Evolutionary conservation across 2,797 vertebrate species (phyloP).

Genomic region (Megaceryle alcyon): DNA sequence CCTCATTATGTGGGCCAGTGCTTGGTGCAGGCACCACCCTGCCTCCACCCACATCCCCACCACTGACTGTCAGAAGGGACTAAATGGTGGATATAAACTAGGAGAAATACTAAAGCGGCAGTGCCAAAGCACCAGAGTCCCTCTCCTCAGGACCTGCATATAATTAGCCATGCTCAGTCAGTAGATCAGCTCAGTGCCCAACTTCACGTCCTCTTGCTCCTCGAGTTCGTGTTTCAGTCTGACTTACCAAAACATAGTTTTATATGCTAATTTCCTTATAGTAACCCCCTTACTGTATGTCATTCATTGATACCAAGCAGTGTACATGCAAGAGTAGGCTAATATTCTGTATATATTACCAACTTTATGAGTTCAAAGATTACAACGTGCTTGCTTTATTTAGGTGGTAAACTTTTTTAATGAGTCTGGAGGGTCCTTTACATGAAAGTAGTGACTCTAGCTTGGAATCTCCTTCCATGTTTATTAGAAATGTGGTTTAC

Average conservation of each 20-base stretch:
- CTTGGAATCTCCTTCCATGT: conserved; percentile 57
- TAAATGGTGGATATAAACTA: not conserved
- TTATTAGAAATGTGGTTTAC: conserved; percentile 67
- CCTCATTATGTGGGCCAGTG: accelerated
- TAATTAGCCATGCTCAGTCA: not conserved
- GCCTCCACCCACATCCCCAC: not conserved
- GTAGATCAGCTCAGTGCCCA: not conserved
- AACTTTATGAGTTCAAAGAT: conserved; percentile 37
- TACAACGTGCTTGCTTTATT: conserved; percentile 38
- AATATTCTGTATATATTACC: conserved; percentile 17
- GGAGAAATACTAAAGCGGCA: not conserved
- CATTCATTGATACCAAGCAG: not conserved
- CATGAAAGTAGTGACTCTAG: conserved; percentile 59
- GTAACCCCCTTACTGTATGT: conserved; percentile 30
- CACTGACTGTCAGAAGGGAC: accelerated
- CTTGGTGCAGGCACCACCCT: not conserved
- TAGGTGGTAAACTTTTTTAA: conserved; percentile 67
- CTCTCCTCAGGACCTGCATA: not conserved
- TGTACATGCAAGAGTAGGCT: not conserved
- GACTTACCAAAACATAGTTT: conserved; percentile 36
- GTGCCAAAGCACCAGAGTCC: not conserved
- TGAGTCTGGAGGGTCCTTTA: conserved; percentile 58
- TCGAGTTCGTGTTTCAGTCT: not conserved
- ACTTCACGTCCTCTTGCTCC: not conserved
- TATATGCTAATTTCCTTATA: conserved; percentile 51